phyloP scores from a whole-genome alignment of 2,113 vertebrate species.

The Phylloscopus trochilus region DNA sequence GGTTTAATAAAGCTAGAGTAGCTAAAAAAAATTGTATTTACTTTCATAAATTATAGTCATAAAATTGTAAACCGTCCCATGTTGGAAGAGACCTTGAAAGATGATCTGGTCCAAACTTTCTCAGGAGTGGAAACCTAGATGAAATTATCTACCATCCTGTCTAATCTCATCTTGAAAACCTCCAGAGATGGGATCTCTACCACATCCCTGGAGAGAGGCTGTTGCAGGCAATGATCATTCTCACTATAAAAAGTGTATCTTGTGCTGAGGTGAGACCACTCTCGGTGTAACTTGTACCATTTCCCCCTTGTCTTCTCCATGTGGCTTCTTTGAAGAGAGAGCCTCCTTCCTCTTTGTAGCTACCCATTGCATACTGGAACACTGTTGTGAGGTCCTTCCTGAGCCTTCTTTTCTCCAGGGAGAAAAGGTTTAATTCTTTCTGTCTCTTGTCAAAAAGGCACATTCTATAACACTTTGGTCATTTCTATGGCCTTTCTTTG shows the following conservation, averaged over 20 bases:
- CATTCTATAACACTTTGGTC: neutral
- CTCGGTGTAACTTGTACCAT: rapidly evolving
- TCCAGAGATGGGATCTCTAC: neutral
- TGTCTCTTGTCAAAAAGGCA: neutral
- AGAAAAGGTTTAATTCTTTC: neutral
- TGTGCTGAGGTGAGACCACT: neutral
- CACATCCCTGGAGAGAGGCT: neutral
- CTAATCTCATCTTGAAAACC: neutral
- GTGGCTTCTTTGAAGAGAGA: neutral
- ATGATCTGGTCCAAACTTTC: neutral
- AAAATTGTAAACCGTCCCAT: neutral
- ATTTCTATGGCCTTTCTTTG: neutral
- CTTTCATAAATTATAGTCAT: neutral
- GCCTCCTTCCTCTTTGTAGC: neutral
- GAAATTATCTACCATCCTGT: neutral
- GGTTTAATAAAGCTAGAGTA: neutral
- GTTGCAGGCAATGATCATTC: neutral
- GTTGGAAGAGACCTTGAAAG: neutral
- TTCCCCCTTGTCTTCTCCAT: neutral
- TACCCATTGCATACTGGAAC: neutral
- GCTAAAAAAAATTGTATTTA: neutral
- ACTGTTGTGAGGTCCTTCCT: neutral
- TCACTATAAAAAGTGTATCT: neutral
- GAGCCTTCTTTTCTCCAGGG: neutral
- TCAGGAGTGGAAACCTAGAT: neutral